phyloP scores from a whole-genome alignment of 1,140 invertebrate species.

The Pogonus chalceus region DNA sequence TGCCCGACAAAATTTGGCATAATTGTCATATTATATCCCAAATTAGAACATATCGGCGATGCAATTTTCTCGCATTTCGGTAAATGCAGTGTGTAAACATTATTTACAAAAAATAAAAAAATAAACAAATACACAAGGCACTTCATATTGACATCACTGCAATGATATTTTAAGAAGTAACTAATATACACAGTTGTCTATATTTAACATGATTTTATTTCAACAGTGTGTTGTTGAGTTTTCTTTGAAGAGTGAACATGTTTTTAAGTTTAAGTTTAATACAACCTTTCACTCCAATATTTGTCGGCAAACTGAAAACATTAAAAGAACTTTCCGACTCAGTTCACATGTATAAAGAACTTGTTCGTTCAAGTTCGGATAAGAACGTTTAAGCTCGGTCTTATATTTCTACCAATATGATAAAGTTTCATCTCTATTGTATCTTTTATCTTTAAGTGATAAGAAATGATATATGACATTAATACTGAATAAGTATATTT shows the following conservation, averaged over 20 bases:
- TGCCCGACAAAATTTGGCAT: conserved; percentile 79
- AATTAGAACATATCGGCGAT: conserved; percentile 68
- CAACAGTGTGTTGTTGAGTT: not conserved
- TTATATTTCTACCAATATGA: not conserved
- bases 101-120: not conserved
- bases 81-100: not conserved
- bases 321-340: not conserved
- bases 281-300: not conserved
- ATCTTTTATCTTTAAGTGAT: no score
- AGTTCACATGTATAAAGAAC: not conserved
- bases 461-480: no score
- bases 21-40: conserved; percentile 80
- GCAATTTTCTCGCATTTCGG: conserved; percentile 67
- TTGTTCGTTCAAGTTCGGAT: not conserved
- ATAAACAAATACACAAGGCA: not conserved
- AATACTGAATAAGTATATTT: no score
- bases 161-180: no score
- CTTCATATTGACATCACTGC: not conserved
- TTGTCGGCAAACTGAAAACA: not conserved
- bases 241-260: not conserved
- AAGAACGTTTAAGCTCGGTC: not conserved
- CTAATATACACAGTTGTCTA: not conserved
- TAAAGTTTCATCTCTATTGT: no score
- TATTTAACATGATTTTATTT: not conserved
- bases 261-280: not conserved